Conservation (phyloP, 2,113 vertebrate species). For the Oryzias javanicus region DNA sequence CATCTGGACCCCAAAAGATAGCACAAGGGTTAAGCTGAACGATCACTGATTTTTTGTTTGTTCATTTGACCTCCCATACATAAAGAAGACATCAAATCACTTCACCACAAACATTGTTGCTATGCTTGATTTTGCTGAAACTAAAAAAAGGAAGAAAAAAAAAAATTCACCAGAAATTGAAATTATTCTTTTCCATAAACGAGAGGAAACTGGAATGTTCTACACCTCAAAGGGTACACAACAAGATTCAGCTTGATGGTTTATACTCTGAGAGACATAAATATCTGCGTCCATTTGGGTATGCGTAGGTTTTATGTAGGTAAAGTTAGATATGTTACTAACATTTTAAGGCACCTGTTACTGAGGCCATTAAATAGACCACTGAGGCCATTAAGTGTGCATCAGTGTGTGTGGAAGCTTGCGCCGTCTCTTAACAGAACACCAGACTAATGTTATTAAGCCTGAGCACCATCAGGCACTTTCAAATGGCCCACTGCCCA, state of each 20-base stretch:
- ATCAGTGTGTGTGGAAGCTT: constrained; percentile 9
- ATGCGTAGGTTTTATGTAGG: constrained; percentile 5
- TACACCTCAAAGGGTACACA: too few species aligned
- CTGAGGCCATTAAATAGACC: constrained; percentile 20
- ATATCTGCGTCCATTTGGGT: constrained; percentile 34
- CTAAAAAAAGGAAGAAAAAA: too few species aligned
- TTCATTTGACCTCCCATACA: too few species aligned
- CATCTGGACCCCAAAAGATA: too few species aligned
- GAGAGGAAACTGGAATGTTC: too few species aligned
- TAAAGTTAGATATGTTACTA: constrained; percentile 22
- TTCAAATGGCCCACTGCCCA: constrained; percentile 42
- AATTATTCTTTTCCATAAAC: too few species aligned
- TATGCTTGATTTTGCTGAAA: too few species aligned
- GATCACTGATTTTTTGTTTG: too few species aligned
- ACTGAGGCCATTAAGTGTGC: constrained; percentile 37
- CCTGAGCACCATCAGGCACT: constrained; percentile 27
- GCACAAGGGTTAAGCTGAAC: too few species aligned
- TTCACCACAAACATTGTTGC: too few species aligned
- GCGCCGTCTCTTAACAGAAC: constrained; percentile 26
- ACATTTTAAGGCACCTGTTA: constrained; percentile 14
- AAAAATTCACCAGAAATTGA: too few species aligned
- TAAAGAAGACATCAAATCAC: too few species aligned
- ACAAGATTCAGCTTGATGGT: background rate
- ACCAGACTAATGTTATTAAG: constrained; percentile 49
- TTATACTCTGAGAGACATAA: constrained; percentile 13